A percentile compares a stretch with the other conserved stretches of the same genome.
Evolutionary conservation across 2,888 invertebrate species (phyloP).

Genomic region (Esperia sulphurella): DNA sequence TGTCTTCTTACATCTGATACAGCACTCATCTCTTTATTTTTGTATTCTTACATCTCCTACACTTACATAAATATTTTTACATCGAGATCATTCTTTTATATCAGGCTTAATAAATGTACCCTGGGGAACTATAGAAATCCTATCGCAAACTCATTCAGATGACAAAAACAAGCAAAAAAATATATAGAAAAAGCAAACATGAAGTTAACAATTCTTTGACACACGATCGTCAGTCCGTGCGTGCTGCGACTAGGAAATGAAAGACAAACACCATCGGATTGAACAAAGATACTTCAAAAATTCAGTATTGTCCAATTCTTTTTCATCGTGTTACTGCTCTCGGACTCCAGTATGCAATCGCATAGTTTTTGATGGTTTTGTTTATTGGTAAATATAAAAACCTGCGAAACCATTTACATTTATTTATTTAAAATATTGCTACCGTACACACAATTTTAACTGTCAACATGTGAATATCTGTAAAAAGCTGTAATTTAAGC

Average conservation of each 20-base stretch:
- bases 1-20: neutral
- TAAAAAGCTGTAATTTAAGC: too few species aligned
- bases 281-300: slow-evolving; percentile 12
- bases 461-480: too few species aligned
- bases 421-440: too few species aligned
- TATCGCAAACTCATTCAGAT: neutral
- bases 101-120: too few species aligned
- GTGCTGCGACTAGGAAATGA: slow-evolving; percentile 7
- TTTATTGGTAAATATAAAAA: neutral
- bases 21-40: neutral
- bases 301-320: slow-evolving; percentile 12
- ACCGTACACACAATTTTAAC: too few species aligned
- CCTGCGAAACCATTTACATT: too few species aligned
- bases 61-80: neutral
- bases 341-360: neutral
- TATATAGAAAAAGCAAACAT: neutral
- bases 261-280: slow-evolving; percentile 14
- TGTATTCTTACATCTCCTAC: neutral
- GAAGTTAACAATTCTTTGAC: slow-evolving; percentile 8
- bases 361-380: neutral
- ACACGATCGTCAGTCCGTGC: slow-evolving; percentile 3
- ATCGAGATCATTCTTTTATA: neutral
- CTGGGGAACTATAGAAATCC: too few species aligned
- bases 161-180: neutral
- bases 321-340: neutral